Evolutionary conservation across 2,888 invertebrate species (phyloP).

Genomic region (Pristionchus exspectatus): DNA sequence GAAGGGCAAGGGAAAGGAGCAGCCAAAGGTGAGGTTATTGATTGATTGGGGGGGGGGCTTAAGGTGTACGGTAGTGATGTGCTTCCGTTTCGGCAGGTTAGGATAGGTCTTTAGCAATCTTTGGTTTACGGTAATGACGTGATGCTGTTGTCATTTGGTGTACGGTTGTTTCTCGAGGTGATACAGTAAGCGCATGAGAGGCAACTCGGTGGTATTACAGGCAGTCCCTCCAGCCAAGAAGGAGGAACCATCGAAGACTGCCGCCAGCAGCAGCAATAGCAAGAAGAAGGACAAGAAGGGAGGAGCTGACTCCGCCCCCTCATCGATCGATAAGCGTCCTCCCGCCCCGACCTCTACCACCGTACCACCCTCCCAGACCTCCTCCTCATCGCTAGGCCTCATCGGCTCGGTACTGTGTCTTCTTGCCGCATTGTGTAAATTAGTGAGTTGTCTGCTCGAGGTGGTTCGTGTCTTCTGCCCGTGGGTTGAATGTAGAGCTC

Average conservation of each 20-base stretch:
- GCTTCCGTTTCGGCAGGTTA: too few relatives aligned
- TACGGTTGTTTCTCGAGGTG: neutral
- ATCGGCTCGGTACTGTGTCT: constrained; percentile 51
- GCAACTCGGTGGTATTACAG: constrained; percentile 9
- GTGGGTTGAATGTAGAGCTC: neutral
- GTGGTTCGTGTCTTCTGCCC: neutral
- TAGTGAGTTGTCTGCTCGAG: constrained; percentile 26
- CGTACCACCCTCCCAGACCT: neutral
- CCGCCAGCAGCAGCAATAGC: neutral
- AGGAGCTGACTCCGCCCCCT: neutral
- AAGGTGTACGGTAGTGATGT: too few relatives aligned
- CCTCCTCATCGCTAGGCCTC: neutral
- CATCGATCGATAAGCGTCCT: neutral
- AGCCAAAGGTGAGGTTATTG: neutral
- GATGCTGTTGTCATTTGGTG: neutral
- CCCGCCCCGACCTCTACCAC: neutral
- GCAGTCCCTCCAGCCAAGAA: neutral
- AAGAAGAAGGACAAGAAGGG: constrained; percentile 19
- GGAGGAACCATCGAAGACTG: neutral
- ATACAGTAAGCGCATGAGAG: neutral
- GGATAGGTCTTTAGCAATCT: too few relatives aligned
- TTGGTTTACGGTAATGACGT: neutral
- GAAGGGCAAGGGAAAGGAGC: neutral
- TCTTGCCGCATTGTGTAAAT: constrained; percentile 4
- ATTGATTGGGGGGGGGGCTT: neutral